Percentiles rank a stretch among this genome's conserved stretches.
Evolutionary conservation across 2,888 invertebrate species (phyloP).

Genomic region (Euspilapteryx auroguttella): DNA sequence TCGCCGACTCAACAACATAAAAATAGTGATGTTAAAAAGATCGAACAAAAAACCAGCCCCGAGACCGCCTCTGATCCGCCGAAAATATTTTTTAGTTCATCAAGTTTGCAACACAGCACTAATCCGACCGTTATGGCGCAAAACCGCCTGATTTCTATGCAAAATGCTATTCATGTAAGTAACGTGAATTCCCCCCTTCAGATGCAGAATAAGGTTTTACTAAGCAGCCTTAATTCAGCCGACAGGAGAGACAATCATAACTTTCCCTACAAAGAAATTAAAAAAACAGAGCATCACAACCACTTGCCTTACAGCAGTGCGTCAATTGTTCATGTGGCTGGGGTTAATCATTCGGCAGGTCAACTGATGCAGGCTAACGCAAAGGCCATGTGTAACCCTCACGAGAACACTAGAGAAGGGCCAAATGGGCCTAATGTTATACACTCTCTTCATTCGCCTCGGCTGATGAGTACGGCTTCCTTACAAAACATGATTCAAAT

Average conservation of each 20-base stretch:
- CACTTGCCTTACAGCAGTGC: conserved; percentile 22
- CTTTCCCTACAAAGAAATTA: conserved; percentile 9
- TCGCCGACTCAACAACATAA: conserved; percentile 40
- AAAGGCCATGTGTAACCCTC: conserved; percentile 31
- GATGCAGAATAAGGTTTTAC: conserved; percentile 33
- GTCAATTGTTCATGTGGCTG: conserved; percentile 38
- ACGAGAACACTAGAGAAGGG: conserved; percentile 22
- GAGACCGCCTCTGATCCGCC: conserved; percentile 28
- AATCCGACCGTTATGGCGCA: conserved; percentile 45
- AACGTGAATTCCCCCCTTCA: conserved; percentile 33
- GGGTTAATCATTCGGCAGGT: conserved; percentile 23
- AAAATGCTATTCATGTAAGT: conserved; percentile 33
- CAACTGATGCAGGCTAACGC: conserved; percentile 32
- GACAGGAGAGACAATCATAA: conserved; percentile 31
- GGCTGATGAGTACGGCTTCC: conserved; percentile 28
- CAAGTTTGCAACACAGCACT: conserved; percentile 27
- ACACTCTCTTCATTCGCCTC: conserved; percentile 34
- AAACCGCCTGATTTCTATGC: conserved; percentile 46
- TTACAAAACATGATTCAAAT: conserved; percentile 32
- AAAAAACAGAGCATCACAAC: conserved; percentile 29
- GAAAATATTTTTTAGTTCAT: conserved; percentile 44
- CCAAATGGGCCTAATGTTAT: conserved; percentile 36
- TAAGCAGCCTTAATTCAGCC: conserved; percentile 27
- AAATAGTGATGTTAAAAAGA: conserved; percentile 26
- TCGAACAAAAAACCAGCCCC: conserved; percentile 19